phyloP scores from a whole-genome alignment of 2,888 invertebrate species.

The Caenorhabditis plicata region DNA sequence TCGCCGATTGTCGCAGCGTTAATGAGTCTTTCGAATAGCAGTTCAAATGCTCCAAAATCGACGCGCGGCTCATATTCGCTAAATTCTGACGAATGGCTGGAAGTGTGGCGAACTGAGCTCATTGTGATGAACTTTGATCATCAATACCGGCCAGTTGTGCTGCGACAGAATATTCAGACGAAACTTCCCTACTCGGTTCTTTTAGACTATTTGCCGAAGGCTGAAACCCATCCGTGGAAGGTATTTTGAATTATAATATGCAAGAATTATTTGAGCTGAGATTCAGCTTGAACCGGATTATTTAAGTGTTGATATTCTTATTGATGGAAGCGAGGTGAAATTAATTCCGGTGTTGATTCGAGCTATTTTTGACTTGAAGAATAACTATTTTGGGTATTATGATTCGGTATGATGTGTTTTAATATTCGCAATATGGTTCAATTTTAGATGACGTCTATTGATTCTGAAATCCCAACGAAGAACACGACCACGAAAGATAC shows the following conservation, averaged over 20 bases:
- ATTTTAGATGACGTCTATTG: slow-evolving; percentile 24
- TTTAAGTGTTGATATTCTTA: slow-evolving; percentile 87
- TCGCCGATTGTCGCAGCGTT: slow-evolving; percentile 36
- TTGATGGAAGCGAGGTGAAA: slow-evolving; percentile 87
- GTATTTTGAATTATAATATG: slow-evolving; percentile 6
- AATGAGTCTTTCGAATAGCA: slow-evolving; percentile 20
- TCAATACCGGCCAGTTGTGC: slow-evolving; percentile 46
- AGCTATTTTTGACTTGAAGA: slow-evolving; percentile 71
- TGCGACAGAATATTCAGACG: slow-evolving; percentile 20
- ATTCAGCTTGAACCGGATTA: slow-evolving; percentile 82
- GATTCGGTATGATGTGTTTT: slow-evolving; percentile 69
- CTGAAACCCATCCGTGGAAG: slow-evolving; percentile 37
- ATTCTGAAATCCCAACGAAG: slow-evolving; percentile 6
- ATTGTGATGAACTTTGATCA: slow-evolving; percentile 47
- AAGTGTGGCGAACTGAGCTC: slow-evolving; percentile 56
- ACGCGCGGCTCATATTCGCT: slow-evolving; percentile 28
- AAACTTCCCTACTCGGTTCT: slow-evolving; percentile 32
- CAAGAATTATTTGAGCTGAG: neutral
- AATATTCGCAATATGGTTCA: neutral
- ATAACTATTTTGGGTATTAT: slow-evolving; percentile 95
- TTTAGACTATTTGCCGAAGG: slow-evolving; percentile 25
- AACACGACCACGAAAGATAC: neutral
- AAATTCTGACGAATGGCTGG: slow-evolving; percentile 45
- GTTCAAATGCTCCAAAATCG: slow-evolving; percentile 23
- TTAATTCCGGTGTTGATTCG: slow-evolving; percentile 88